Evolutionary conservation across 1,140 invertebrate species (phyloP), one percentile per base, ranked within the genome.

Genomic region (Drosophila triauraria): DNA sequence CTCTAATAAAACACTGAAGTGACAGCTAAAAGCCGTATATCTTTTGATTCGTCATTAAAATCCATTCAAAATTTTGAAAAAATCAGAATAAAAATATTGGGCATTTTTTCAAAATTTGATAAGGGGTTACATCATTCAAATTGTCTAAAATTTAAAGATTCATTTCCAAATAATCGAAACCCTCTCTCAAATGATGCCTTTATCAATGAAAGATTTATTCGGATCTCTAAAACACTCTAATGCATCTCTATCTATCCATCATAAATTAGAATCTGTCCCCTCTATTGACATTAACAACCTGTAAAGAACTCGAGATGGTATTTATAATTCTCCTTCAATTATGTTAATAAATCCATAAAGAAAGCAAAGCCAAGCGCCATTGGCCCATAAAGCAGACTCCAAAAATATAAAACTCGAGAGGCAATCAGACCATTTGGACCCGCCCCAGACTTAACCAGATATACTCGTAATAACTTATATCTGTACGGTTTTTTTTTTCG

Each of bases 341-440:
- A 90, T 79, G 64, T 68, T 76, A 70, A 90, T 90, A 90, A 90
- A 85, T 77, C 82, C 81, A 90, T 90, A 82, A 90, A 88, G 59
- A 76, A 82, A 87, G 67, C 77, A 72, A 58, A 72, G 67, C 75
- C 75, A 35, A 80, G 69, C 60, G 78, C 77, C 68, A 80, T 48
- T 79, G 46, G 74, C 64, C 46, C 74, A 70, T 85, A 85, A 85
- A 85, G 63, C 67, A 85, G 67, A 61, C 67, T 80, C 78, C 74
- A 69, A 79, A 78, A 56, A 56, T 56, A 75, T 75, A 67, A 75
- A 69, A 75, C 79, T 75, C 68, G 57, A 78, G 57, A 48, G 64
- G 67, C 78, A 81, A 83, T 83, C 82, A 85, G 77, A 47, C 64
- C 51, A 59, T 54, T 57, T 44, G 50, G 60, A 77, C 61, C 48